A percentile compares a stretch with the other conserved stretches of the same genome.
Evolutionary conservation across 1,140 invertebrate genomes (phyloP).

Genomic region (Ericerus pela): DNA sequence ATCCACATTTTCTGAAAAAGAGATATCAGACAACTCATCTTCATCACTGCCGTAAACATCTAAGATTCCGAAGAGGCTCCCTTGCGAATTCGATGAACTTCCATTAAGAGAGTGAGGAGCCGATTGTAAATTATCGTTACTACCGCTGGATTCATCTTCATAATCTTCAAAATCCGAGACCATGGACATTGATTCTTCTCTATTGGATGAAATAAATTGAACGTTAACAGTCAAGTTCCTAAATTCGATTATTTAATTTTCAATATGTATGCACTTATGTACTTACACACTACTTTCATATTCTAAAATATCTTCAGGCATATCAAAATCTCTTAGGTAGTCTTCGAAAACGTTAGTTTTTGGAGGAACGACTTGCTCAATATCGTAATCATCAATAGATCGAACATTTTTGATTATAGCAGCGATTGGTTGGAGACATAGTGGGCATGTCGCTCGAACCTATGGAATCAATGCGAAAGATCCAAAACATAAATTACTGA

Average conservation of each 20-base stretch:
- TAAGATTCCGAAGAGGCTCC: background rate
- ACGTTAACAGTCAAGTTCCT: background rate
- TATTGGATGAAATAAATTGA: background rate
- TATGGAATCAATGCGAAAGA: too few species aligned
- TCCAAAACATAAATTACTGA: background rate
- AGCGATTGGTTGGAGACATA: background rate
- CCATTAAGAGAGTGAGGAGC: too few species aligned
- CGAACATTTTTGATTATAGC: background rate
- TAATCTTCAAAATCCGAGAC: background rate
- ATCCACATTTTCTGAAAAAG: background rate
- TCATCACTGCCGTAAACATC: background rate
- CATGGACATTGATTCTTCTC: slow-evolving; percentile 1
- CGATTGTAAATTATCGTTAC: too few species aligned
- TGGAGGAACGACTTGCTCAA: background rate
- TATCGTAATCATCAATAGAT: slow-evolving; percentile 1
- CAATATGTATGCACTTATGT: too few species aligned
- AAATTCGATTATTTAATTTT: background rate
- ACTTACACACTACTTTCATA: background rate
- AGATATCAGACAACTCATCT: background rate
- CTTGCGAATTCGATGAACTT: background rate
- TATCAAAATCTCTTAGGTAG: background rate
- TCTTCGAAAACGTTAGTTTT: background rate
- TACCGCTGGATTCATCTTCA: background rate
- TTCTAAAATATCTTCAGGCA: background rate
- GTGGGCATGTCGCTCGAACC: background rate